Evolutionary conservation across 2,113 vertebrate species (phyloP), one percentile per base, ranked within the genome.

Genomic region (Sander vitreus): DNA sequence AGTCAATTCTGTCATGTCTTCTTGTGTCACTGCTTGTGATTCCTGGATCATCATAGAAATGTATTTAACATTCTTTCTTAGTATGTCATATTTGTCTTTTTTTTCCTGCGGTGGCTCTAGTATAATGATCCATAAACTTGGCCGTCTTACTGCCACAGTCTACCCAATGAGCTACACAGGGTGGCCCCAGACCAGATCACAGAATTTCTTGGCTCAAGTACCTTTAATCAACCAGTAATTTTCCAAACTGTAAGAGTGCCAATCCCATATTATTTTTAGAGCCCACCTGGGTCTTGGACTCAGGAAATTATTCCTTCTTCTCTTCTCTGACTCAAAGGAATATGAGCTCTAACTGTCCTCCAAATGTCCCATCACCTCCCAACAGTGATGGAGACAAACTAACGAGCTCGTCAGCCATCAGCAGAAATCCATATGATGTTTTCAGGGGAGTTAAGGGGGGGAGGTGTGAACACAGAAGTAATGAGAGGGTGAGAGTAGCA

Each of bases 291-390:
- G 81, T 81, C 67, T 86, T 76, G 50, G 19, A 83, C 43, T 88
- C 83, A 81, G 87, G 91, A 90, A 93, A 90, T 92, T 82, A 71
- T 91, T 91, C 83, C 86, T 85, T 90, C 76, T 90, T 78, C 70
- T 80, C 58, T 91, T 92, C 84, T 85, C 81, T 30, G 47, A 83
- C 76, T 85, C 78, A 85, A 87, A 90, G 71, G 50, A 88, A 85
- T 69, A 50, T 78, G 79, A 90, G 80, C 84, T 70, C 54, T n/a
- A 67, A 80, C 69, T 63, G 54, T 83, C 88, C 79, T 73, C 74
- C 73, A 81, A 84, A 86, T 85, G 69, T 79, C 78, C 76, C 71
- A 66, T 85, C 87, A 65, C 73, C 78, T 76, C 25, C 72, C 15
- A 64, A 59, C 80, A 62, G 58, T 60, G 81, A 89, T 68, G 57